Percentiles rank a stretch among this genome's conserved stretches.
Conservation (phyloP, 2,888 invertebrate species). For the Morpho helenor region DNA sequence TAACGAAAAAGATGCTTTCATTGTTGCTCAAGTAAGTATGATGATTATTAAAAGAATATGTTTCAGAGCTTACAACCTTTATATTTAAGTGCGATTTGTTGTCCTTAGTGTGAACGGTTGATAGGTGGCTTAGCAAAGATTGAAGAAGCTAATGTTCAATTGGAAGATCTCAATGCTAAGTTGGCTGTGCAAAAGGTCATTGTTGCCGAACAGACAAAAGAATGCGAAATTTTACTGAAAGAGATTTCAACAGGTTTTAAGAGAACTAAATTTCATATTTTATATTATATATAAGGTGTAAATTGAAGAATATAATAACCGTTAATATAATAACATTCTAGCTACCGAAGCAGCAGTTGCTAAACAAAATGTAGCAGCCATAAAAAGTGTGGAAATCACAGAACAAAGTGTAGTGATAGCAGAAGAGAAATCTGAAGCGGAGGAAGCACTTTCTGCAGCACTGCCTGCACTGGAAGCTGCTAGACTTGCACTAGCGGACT, state of each 20-base stretch:
- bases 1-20: slow-evolving; percentile 83
- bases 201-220: slow-evolving; percentile 88
- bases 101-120: slow-evolving; percentile 81
- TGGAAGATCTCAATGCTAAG: slow-evolving; percentile 88
- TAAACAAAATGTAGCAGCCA: slow-evolving; percentile 89
- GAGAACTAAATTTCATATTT: neutral
- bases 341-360: slow-evolving; percentile 85
- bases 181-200: slow-evolving; percentile 90
- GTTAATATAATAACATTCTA: slow-evolving; percentile 21
- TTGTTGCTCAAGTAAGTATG: slow-evolving; percentile 67
- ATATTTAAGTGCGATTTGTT: too few species aligned
- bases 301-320: neutral
- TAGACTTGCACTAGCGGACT: slow-evolving; percentile 86
- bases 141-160: slow-evolving; percentile 90
- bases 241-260: slow-evolving; percentile 83
- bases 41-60: too few species aligned
- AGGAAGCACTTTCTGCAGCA: slow-evolving; percentile 88
- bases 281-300: neutral
- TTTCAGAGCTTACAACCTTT: too few species aligned
- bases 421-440: slow-evolving; percentile 91
- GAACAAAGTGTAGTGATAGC: slow-evolving; percentile 88
- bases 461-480: slow-evolving; percentile 92
- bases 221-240: slow-evolving; percentile 87
- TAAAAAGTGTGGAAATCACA: slow-evolving; percentile 90
- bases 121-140: slow-evolving; percentile 89